Evolutionary conservation across 2,113 vertebrate species (phyloP).

Genomic region (Vidua macroura): DNA sequence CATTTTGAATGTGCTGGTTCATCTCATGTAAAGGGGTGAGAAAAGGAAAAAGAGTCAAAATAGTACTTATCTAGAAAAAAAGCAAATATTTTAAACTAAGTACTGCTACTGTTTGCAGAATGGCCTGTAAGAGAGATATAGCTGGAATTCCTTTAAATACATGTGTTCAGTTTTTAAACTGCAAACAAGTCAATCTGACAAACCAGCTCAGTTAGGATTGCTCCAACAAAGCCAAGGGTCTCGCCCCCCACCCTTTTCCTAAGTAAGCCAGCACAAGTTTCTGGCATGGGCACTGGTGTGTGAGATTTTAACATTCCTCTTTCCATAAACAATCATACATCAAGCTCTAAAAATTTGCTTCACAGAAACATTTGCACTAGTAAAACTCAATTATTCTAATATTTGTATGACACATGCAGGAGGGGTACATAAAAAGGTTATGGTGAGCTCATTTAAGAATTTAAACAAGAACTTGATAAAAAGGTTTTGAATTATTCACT

Average conservation of each 20-base stretch:
- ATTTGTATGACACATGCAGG: conserved; percentile 51
- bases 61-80: conserved; percentile 23
- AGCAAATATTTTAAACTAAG: conserved; percentile 25
- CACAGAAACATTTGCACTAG: conserved; percentile 49
- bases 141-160: background rate
- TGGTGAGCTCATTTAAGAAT: conserved; percentile 61
- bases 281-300: conserved; percentile 9
- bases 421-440: conserved; percentile 44
- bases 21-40: background rate
- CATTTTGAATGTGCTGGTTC: background rate
- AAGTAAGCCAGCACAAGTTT: conserved; percentile 5
- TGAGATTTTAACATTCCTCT: conserved; percentile 45
- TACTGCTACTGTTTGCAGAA: conserved; percentile 34
- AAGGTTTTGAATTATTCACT: conserved; percentile 53
- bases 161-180: background rate
- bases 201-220: background rate
- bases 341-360: conserved; percentile 59
- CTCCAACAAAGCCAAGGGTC: background rate
- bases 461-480: conserved; percentile 57
- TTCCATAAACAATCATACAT: conserved; percentile 61
- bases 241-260: background rate
- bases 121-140: background rate
- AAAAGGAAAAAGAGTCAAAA: background rate
- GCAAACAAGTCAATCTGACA: background rate
- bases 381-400: conserved; percentile 59